phyloP scores from a whole-genome alignment of 2,888 invertebrate species.

The Pediacus dermestoides region DNA sequence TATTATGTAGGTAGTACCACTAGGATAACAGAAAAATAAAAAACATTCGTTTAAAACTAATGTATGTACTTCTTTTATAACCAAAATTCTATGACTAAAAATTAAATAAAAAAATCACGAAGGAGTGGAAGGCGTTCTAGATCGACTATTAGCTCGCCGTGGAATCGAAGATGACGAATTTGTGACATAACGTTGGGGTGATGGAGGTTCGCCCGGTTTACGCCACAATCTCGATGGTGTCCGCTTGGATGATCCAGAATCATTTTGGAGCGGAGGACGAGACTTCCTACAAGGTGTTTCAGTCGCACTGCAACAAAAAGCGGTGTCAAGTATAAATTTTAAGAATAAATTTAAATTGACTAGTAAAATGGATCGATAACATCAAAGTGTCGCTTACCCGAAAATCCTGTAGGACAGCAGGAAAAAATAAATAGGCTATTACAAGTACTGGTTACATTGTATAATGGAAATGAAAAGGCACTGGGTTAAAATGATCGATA shows the following conservation, averaged over 20 bases:
- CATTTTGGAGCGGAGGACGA: slow-evolving; percentile 32
- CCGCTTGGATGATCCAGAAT: slow-evolving; percentile 26
- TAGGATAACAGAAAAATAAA: too few relatives aligned
- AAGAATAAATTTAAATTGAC: slow-evolving; percentile 4
- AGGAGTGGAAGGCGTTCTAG: slow-evolving; percentile 37
- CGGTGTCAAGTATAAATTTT: neutral
- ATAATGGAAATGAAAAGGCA: too few relatives aligned
- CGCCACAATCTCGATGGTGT: slow-evolving; percentile 37
- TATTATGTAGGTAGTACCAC: too few relatives aligned
- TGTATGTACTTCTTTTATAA: slow-evolving; percentile 19
- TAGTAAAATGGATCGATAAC: slow-evolving; percentile 1
- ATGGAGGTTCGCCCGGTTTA: slow-evolving; percentile 40
- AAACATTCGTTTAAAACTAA: too few relatives aligned
- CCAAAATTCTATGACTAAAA: slow-evolving; percentile 10
- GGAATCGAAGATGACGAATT: slow-evolving; percentile 37
- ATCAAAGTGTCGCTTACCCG: slow-evolving; percentile 49
- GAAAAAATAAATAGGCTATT: slow-evolving; percentile 51
- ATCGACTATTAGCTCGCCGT: slow-evolving; percentile 42
- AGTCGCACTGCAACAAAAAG: slow-evolving; percentile 42
- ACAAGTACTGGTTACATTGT: slow-evolving; percentile 38
- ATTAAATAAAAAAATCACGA: slow-evolving; percentile 31
- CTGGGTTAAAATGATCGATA: too few relatives aligned
- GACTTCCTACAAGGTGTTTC: slow-evolving; percentile 35
- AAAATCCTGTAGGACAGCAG: slow-evolving; percentile 56
- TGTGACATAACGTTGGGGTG: slow-evolving; percentile 36